phyloP scores from a whole-genome alignment of 2,797 vertebrate species.

The Enteromius viviparus region DNA sequence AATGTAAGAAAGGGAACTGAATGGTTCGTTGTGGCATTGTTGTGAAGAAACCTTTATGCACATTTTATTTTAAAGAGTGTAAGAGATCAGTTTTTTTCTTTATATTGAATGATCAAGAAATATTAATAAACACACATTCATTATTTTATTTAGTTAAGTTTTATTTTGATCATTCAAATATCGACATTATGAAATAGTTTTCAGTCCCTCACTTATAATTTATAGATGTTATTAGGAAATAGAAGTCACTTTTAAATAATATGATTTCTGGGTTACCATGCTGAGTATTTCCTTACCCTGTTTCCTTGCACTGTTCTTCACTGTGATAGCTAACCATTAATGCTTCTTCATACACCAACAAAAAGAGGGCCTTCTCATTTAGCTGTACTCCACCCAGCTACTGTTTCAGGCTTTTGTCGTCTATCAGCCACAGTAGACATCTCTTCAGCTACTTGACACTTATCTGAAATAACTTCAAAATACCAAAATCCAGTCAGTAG shows the following conservation, averaged over 20 bases:
- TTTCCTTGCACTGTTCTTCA: background rate
- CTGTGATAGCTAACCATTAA: background rate
- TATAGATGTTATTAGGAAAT: background rate
- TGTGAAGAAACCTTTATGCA: background rate
- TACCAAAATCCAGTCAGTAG: background rate
- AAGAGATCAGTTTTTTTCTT: no score
- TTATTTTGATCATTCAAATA: background rate
- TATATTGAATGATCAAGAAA: background rate
- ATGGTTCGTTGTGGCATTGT: background rate
- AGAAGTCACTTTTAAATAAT: background rate
- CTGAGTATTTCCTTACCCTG: background rate
- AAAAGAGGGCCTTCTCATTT: background rate
- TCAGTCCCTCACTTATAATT: background rate
- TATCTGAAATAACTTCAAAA: background rate
- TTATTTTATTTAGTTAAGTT: background rate
- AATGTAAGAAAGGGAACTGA: background rate
- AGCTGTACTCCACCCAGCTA: slow-evolving; percentile 10
- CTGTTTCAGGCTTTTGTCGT: slow-evolving; percentile 29
- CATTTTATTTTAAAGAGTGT: background rate
- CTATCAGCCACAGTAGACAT: background rate
- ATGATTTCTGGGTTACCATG: background rate
- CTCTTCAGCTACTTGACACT: slow-evolving; percentile 13
- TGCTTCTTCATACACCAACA: background rate
- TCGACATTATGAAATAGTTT: background rate
- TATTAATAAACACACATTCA: background rate